Conservation (phyloP, 2,888 invertebrate species). For the Eupsilia transversa region DNA sequence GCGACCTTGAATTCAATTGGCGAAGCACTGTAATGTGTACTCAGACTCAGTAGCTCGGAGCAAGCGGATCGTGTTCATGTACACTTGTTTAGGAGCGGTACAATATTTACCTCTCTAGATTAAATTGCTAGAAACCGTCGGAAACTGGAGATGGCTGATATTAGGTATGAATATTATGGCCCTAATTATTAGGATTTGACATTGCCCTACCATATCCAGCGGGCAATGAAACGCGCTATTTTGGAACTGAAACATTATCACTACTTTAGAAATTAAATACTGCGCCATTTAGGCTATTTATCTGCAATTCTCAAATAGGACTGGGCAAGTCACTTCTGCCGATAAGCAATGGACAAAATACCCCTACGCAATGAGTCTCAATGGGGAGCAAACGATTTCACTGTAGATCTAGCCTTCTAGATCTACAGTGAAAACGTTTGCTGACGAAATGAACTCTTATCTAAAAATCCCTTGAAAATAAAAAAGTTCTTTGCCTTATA, state of each 20-base stretch:
- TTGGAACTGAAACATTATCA: neutral
- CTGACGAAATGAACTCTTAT: no score
- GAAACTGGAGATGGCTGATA: neutral
- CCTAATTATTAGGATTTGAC: neutral
- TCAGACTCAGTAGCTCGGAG: slow-evolving; percentile 42
- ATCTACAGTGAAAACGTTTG: no score
- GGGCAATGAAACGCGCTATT: neutral
- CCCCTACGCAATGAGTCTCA: neutral
- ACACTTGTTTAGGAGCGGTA: slow-evolving; percentile 39
- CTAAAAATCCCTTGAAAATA: neutral
- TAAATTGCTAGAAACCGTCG: neutral
- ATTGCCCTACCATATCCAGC: no score
- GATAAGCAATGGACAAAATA: neutral
- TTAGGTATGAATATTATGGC: neutral
- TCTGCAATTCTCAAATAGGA: neutral
- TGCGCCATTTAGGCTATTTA: no score
- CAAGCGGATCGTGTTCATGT: slow-evolving; percentile 55
- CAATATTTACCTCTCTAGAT: slow-evolving; percentile 43
- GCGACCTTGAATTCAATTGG: slow-evolving; percentile 61
- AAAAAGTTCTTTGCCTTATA: neutral
- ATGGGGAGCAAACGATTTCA: neutral
- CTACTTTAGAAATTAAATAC: neutral
- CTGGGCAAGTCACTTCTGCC: neutral
- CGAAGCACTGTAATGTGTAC: slow-evolving; percentile 47
- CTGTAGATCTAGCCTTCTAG: no score